Percentiles rank a stretch among this genome's conserved stretches.
Conservation (phyloP, 2,888 invertebrate species). For the Dasysyrphus albostriatus region DNA sequence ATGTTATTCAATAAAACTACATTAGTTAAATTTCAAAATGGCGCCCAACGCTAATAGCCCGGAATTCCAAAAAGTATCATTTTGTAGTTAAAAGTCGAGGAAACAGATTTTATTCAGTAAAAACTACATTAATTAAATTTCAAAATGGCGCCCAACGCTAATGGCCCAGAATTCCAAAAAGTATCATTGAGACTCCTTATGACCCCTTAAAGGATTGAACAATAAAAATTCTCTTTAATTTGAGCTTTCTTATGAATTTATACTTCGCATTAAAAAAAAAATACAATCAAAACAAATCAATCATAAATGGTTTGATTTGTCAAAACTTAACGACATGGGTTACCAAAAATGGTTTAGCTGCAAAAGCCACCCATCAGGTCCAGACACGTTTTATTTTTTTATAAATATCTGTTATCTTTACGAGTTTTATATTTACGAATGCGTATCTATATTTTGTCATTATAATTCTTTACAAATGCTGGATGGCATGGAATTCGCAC, state of each 20-base stretch:
- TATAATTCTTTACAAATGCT: constrained; percentile 24
- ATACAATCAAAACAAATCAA: background rate
- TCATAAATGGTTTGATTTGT: background rate
- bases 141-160: too few species aligned
- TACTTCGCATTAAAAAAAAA: background rate
- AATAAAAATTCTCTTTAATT: too few species aligned
- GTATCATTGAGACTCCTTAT: too few species aligned
- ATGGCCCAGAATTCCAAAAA: too few species aligned
- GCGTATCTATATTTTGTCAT: constrained; percentile 17
- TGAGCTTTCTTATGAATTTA: background rate
- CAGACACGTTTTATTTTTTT: constrained; percentile 20
- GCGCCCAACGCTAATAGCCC: too few species aligned
- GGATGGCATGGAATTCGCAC: constrained; percentile 57
- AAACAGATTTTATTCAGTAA: too few species aligned
- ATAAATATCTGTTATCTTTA: background rate
- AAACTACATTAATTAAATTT: too few species aligned
- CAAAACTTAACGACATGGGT: background rate
- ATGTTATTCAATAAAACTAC: too few species aligned
- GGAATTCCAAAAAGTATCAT: too few species aligned
- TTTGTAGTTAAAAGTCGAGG: too few species aligned
- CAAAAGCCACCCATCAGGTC: background rate
- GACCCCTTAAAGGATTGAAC: too few species aligned
- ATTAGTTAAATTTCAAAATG: too few species aligned
- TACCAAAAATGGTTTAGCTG: background rate
- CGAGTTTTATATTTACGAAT: background rate